Conservation (phyloP, 2,888 invertebrate genomes). For the Heterodera filipjevi region DNA sequence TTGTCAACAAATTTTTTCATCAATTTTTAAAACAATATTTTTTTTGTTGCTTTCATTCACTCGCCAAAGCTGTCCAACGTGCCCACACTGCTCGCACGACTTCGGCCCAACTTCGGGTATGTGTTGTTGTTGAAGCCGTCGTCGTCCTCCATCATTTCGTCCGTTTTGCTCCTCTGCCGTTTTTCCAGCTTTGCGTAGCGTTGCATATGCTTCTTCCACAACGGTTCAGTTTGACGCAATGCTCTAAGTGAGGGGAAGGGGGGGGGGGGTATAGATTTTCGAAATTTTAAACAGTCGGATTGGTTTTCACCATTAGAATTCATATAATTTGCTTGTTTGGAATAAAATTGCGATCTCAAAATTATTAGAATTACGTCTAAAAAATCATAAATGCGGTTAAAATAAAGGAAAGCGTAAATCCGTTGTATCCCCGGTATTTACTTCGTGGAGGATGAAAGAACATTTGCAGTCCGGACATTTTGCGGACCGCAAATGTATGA, state of each 20-base stretch:
- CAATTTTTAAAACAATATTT: background rate
- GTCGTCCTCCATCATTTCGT: background rate
- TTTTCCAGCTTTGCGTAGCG: constrained; percentile 29
- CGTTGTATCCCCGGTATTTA: too few relatives aligned
- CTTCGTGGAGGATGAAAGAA: too few relatives aligned
- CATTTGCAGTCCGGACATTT: too few relatives aligned
- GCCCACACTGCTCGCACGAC: constrained; percentile 16
- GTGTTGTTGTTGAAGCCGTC: constrained; percentile 10
- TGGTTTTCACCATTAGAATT: too few relatives aligned
- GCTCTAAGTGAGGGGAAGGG: constrained; percentile 33
- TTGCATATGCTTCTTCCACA: constrained; percentile 34
- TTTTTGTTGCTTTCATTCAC: background rate
- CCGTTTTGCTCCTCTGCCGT: background rate
- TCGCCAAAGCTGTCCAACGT: constrained; percentile 11
- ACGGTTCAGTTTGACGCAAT: constrained; percentile 33
- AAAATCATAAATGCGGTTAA: too few relatives aligned
- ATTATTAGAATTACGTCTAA: too few relatives aligned
- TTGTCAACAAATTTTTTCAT: background rate
- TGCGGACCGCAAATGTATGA: too few relatives aligned
- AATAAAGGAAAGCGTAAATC: too few relatives aligned
- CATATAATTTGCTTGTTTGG: too few relatives aligned
- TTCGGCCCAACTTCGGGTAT: constrained; percentile 13
- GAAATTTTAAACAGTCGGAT: too few relatives aligned
- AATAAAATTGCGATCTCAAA: too few relatives aligned
- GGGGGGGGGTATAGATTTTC: background rate